Conservation (phyloP, 2,888 invertebrate genomes). For the Leptothorax acervorum region DNA sequence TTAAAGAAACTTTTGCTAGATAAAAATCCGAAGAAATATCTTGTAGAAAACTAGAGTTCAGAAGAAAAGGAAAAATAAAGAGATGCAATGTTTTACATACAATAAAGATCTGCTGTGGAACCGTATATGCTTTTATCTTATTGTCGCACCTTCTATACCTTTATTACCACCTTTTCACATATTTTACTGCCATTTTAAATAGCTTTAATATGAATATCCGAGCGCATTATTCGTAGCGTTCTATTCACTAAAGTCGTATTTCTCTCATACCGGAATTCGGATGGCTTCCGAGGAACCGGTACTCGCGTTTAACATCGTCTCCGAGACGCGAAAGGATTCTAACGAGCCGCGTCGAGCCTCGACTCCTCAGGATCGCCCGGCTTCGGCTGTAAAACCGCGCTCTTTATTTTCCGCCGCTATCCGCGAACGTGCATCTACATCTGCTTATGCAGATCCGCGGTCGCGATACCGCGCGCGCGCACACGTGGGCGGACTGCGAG, state of each 20-base stretch:
- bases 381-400: constrained; percentile 49
- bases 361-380: constrained; percentile 50
- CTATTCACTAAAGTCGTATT: neutral
- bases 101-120: neutral
- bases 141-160: neutral
- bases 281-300: neutral
- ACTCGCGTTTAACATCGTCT: constrained; percentile 12
- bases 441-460: constrained; percentile 58
- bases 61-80: neutral
- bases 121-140: neutral
- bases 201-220: neutral
- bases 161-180: neutral
- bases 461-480: constrained; percentile 33
- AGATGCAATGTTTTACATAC: neutral
- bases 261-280: neutral
- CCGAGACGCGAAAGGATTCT: constrained; percentile 16
- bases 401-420: constrained; percentile 52
- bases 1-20: neutral
- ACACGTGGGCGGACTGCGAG: constrained; percentile 64
- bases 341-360: constrained; percentile 23
- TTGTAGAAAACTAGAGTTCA: neutral
- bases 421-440: constrained; percentile 58
- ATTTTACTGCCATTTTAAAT: neutral
- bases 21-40: constrained; percentile 14
- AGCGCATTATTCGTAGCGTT: neutral